phyloP scores from a whole-genome alignment of 1,140 invertebrate genomes.

The Alviniconcha marisindica region DNA sequence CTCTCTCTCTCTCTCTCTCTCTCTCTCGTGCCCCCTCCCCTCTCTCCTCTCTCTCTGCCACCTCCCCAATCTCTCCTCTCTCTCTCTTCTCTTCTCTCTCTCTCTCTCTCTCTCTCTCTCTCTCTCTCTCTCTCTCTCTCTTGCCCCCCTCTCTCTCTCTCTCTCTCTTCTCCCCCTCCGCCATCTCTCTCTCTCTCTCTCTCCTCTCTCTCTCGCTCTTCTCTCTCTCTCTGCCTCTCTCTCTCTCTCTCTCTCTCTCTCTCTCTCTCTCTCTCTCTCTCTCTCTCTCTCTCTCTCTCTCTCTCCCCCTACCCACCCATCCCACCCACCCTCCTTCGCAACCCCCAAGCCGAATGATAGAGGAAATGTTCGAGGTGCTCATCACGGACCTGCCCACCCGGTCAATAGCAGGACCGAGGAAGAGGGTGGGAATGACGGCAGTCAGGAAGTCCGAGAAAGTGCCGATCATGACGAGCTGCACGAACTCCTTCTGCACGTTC shows the following conservation, averaged over 20 bases:
- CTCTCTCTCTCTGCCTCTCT: conserved; percentile 25
- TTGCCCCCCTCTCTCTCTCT: background rate
- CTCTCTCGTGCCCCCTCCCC: background rate
- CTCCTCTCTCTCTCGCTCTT: background rate
- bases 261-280: conserved; percentile 29
- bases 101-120: background rate
- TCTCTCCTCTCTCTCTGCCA: background rate
- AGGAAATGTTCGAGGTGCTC: too few relatives aligned
- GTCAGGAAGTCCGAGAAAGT: conserved; percentile 16
- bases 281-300: background rate
- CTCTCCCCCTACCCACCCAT: background rate
- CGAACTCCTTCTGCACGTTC: conserved; percentile 6
- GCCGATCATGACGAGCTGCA: conserved; percentile 13
- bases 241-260: conserved; percentile 30
- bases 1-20: too few relatives aligned
- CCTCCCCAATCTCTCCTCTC: background rate
- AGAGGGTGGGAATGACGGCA: conserved; percentile 30
- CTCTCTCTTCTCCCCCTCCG: background rate
- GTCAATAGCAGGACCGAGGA: conserved; percentile 18
- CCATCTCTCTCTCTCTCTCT: background rate
- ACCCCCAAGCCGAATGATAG: too few relatives aligned
- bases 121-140: too few relatives aligned
- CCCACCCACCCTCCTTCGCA: background rate
- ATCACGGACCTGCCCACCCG: conserved; percentile 16
- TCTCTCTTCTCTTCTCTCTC: background rate